A percentile compares a stretch with the other conserved stretches of the same genome.
Evolutionary conservation across 2,797 vertebrate genomes (phyloP).

Genomic region (Pangasius macronema): DNA sequence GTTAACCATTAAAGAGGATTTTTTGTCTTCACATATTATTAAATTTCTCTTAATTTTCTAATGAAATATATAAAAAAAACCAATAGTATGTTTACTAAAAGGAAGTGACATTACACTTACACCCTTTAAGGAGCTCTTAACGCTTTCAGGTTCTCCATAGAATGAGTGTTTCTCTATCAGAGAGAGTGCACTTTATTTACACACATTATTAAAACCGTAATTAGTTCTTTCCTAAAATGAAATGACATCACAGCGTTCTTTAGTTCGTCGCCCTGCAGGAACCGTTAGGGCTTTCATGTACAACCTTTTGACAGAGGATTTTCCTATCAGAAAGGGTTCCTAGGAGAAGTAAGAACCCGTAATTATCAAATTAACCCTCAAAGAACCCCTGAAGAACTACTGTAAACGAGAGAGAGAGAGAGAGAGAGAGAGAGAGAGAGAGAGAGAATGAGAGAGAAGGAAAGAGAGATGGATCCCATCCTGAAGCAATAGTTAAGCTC

Average conservation of each 20-base stretch:
- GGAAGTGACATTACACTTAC: neutral
- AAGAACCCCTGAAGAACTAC: neutral
- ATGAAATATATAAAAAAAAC: neutral
- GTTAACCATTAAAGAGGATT: neutral
- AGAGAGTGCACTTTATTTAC: neutral
- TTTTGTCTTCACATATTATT: neutral
- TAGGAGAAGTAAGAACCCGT: neutral
- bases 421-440: constrained; percentile 54
- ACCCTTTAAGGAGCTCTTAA: neutral
- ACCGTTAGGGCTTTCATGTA: neutral
- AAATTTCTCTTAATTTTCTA: neutral
- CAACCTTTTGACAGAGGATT: neutral
- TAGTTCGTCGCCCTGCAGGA: neutral
- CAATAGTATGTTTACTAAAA: neutral
- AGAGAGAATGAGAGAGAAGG: constrained; percentile 61
- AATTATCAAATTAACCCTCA: neutral
- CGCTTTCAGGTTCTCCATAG: neutral
- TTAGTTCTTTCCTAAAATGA: neutral
- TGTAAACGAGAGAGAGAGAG: constrained; percentile 26
- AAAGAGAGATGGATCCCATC: neutral
- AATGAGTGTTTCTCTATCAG: neutral
- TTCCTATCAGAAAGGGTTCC: neutral
- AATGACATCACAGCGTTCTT: neutral
- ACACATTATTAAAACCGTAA: neutral
- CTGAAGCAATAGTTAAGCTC: constrained; percentile 61